A percentile compares a stretch with the other conserved stretches of the same genome.
These are phyloP conservation scores for Tachina fera DNA, from an alignment of 2,888 invertebrate species.

Conservation along the genomic window DNA sequence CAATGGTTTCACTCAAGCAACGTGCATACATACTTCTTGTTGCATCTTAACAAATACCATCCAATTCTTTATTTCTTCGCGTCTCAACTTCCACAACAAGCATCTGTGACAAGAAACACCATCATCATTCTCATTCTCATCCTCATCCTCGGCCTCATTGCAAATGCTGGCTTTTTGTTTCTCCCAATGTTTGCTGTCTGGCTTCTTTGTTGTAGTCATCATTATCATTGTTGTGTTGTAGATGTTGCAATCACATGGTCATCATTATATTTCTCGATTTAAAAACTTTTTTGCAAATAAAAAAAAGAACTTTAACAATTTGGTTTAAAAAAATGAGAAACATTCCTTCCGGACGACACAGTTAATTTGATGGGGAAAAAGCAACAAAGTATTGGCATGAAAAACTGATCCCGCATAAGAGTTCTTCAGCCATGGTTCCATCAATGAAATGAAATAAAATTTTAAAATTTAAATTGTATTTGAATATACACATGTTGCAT, in stretches of 20 bases:
- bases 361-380: slow-evolving; percentile 58
- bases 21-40: slow-evolving; percentile 52
- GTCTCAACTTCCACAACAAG: slow-evolving; percentile 36
- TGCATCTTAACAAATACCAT: slow-evolving; percentile 43
- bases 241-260: slow-evolving; percentile 62
- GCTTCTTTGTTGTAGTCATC: slow-evolving; percentile 43
- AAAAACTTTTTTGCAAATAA: neutral
- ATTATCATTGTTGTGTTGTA: slow-evolving; percentile 42
- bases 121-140: slow-evolving; percentile 39
- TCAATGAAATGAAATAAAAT: slow-evolving; percentile 38
- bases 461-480: slow-evolving; percentile 10
- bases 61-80: slow-evolving; percentile 32
- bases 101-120: slow-evolving; percentile 60
- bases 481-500: neutral
- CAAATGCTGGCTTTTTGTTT: neutral
- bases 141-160: slow-evolving; percentile 30
- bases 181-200: slow-evolving; percentile 23
- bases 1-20: slow-evolving; percentile 65
- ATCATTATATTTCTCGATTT: slow-evolving; percentile 56
- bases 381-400: slow-evolving; percentile 14
- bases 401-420: slow-evolving; percentile 56
- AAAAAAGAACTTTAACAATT: slow-evolving; percentile 32
- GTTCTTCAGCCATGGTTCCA: neutral
- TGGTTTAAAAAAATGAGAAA: slow-evolving; percentile 27
- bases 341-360: slow-evolving; percentile 62